Base-by-base conservation (phyloP, 2,888 invertebrate species). In the Brachypalpus laphriformis region DNA sequence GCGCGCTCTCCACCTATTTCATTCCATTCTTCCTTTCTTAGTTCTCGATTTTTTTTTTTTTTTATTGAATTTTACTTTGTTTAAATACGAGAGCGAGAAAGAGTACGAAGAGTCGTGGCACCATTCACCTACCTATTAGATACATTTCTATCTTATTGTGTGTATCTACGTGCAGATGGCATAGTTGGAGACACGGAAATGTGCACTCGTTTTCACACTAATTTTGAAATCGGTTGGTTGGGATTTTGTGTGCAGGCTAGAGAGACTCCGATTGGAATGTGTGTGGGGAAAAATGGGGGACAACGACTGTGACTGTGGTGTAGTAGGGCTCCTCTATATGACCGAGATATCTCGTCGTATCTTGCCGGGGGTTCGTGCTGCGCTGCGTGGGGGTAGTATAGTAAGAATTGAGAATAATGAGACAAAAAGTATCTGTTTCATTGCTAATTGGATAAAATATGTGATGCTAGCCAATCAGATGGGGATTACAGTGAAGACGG, bases 101-200 rank as follows among this genome's bases (percentile, higher is more conserved):
- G 81, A 81, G 85, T 85, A 85, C 76, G 83, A 80, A 75, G 81
- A 81, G 80, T 81, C 70, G 75, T 80, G 85, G 80, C 70, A 80
- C 63, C 85, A 81, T 85, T 85, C 85, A 85, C 85, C 85, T 85
- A 85, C 71, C 81, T 85, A 85, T 85, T 81, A 85, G 85, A 85
- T 85, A 85, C 85, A 85, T 81, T 81, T 85, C 85, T 76, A 76
- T 76, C 75, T 71, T 71, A 66, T 81, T 68, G 75, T 80, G 68
- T 63, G 45, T 74, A 63, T 68, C 3, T 80, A 70, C 70, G 66
- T 80, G 75, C 45, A 66, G 65, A 37, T 28, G 51, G 71, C 37
- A 31, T 25, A 31, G 40, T 25, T 49, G 49, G 68, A 65, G 59
- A 74, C 80, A 81, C 85, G 85, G 85, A 81, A 85, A 81, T 85